Percentiles rank a stretch among this genome's conserved stretches.
phyloP scores from a whole-genome alignment of 2,888 invertebrate species.

The Hyposoter dolosus region DNA sequence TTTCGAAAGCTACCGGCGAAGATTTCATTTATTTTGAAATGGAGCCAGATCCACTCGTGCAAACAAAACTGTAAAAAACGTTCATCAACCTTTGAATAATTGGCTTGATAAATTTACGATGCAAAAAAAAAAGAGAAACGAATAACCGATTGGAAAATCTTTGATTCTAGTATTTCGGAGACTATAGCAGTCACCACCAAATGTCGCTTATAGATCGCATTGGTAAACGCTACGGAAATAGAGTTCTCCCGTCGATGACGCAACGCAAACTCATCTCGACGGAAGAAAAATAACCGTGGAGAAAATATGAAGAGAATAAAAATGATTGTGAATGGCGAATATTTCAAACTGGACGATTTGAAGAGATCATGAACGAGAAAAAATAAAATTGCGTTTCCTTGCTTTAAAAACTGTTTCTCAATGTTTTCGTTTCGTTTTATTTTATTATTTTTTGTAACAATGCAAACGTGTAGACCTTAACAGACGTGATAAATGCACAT shows the following conservation, averaged over 20 bases:
- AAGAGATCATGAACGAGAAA: background rate
- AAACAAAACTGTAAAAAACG: too few relatives aligned
- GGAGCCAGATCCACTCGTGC: too few relatives aligned
- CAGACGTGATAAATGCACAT: constrained; percentile 74
- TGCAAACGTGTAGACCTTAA: constrained; percentile 67
- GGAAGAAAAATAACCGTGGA: constrained; percentile 50
- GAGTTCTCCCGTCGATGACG: constrained; percentile 78
- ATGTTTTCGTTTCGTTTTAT: constrained; percentile 43
- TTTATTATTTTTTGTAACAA: constrained; percentile 71
- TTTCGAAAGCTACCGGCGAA: too few relatives aligned
- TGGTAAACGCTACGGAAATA: constrained; percentile 81
- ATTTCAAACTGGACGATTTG: background rate
- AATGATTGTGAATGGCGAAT: constrained; percentile 38
- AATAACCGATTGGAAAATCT: constrained; percentile 6
- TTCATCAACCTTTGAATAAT: too few relatives aligned
- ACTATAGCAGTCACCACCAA: constrained; percentile 79
- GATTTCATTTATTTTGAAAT: too few relatives aligned
- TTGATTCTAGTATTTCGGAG: constrained; percentile 76
- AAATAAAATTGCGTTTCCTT: background rate
- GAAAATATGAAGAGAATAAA: constrained; percentile 22
- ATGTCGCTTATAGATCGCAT: constrained; percentile 81
- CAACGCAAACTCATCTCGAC: constrained; percentile 72
- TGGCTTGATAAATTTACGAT: too few relatives aligned
- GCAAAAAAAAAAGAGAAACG: background rate
- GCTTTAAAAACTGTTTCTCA: constrained; percentile 38